Base-by-base conservation (phyloP, 1,140 invertebrate species). In the Bombus consobrinus region DNA sequence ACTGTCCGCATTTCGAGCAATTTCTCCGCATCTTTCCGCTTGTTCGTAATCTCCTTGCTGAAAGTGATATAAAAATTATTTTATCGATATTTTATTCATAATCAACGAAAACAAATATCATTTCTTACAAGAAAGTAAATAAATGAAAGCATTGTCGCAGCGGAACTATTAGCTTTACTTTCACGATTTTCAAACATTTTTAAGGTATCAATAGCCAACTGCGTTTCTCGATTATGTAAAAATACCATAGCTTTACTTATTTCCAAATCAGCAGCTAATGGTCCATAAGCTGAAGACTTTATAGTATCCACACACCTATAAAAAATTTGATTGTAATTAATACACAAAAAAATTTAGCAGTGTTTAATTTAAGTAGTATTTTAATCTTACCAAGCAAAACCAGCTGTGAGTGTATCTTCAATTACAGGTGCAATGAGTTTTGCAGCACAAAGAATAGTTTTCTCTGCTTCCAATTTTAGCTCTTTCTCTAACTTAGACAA, bases 221-320 rank as follows among this genome's bases (percentile, higher is more conserved):
- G 95, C 25, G 98, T 96, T 92, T 99, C 97, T 84, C 98, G 97
- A 94, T 98, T 97, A 86, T 98, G 97, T 28, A 99, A 94, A 94
- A 97, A 98, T 93, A 98, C 98, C 74, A 99, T 97, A 0, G 98
- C 98, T 95, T 99, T 99, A 93, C 98, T 99, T 83, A 99, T 98
- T 95, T 99, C 98, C 79, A 99, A 95, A 94, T 99, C 98, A 89
- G 97, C 97, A 32, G 98, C 98, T 53, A 99, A 93, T 88, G 96
- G 96, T 18, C 97, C 95, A 91, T 98, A 98, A 85, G 96, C 95
- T 53, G 97, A 97, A 2, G 98, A 98, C 94, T 98, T 98, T 69
- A 99, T 98, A 73, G 97, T 95, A 89, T 97, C 97, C 32, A 98
- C 96, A 93, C 97, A 98, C 97, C 97, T 97, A 66, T 91, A 94